Percentiles rank a stretch among this genome's conserved stretches.
Evolutionary conservation across 2,888 invertebrate genomes (phyloP).

Genomic region (Phlogophora meticulosa): DNA sequence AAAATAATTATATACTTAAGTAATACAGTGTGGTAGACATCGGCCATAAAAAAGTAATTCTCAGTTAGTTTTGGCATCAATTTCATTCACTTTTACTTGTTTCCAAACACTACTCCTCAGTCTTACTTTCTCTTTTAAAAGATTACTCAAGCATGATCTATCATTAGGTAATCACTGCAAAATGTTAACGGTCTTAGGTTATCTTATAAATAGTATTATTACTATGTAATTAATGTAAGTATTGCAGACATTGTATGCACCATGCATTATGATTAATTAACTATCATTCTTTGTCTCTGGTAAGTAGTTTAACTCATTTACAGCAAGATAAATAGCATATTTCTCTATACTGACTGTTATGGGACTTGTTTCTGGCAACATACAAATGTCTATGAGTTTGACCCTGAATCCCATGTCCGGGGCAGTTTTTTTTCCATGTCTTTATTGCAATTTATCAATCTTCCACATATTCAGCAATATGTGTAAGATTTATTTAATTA

Average conservation of each 20-base stretch:
- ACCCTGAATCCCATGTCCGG: too few relatives aligned
- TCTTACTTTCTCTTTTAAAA: slow-evolving; percentile 38
- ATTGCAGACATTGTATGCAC: not conserved
- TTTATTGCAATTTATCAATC: too few relatives aligned
- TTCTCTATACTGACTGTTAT: not conserved
- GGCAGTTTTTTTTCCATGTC: too few relatives aligned
- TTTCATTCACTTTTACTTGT: slow-evolving; percentile 17
- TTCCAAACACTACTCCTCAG: slow-evolving; percentile 5
- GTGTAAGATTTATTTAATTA: too few relatives aligned
- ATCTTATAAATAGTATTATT: not conserved
- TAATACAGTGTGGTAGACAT: too few relatives aligned
- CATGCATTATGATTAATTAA: not conserved
- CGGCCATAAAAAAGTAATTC: not conserved
- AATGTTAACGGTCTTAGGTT: slow-evolving; percentile 13
- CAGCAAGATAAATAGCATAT: not conserved
- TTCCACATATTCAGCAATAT: too few relatives aligned
- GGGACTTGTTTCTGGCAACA: too few relatives aligned
- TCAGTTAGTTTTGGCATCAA: not conserved
- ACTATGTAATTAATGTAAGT: not conserved
- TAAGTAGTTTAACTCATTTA: not conserved
- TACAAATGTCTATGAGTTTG: too few relatives aligned
- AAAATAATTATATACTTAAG: too few relatives aligned
- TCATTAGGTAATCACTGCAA: slow-evolving; percentile 25
- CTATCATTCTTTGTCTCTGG: not conserved
- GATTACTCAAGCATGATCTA: slow-evolving; percentile 9